These are phyloP conservation scores for Kryphioiulus occultus DNA, from an alignment of 2,888 invertebrate genomes.

Conservation along the genomic window DNA sequence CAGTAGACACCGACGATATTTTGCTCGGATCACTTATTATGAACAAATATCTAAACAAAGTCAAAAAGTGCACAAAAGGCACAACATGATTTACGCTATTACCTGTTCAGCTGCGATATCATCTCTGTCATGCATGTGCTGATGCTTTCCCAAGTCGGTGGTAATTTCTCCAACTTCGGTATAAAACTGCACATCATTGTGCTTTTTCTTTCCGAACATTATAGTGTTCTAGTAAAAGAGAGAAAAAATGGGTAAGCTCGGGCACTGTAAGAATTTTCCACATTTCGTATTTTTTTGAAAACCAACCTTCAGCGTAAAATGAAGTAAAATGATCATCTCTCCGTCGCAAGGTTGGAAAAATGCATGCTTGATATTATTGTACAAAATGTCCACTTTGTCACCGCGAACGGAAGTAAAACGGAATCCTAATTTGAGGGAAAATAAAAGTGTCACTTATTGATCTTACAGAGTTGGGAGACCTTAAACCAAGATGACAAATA, in stretches of 20 bases:
- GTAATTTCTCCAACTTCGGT: conserved; percentile 99
- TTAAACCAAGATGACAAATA: no score
- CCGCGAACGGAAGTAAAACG: conserved; percentile 98
- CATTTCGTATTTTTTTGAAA: background rate
- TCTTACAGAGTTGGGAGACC: no score
- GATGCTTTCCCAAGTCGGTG: conserved; percentile 98
- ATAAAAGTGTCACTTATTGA: no score
- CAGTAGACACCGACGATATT: no score
- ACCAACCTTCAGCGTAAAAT: conserved; percentile 90
- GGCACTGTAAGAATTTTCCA: background rate
- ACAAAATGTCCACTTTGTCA: conserved; percentile 98
- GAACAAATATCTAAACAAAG: no score
- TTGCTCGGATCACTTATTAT: no score
- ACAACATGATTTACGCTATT: no score
- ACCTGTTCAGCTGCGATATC: conserved; percentile 97
- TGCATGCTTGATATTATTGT: conserved; percentile 99
- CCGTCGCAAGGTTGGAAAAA: conserved; percentile 99
- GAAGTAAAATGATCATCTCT: conserved; percentile 98
- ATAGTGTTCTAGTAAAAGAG: conserved; percentile 80
- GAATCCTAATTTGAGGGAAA: conserved; percentile 62
- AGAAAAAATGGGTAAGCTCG: conserved; percentile 44
- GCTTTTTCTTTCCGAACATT: conserved; percentile 99
- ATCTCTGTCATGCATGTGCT: conserved; percentile 99
- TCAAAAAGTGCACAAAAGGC: no score
- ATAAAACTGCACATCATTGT: conserved; percentile 98